Conservation (phyloP, 2,113 vertebrate genomes). For the Chlorodrepanis virens region DNA sequence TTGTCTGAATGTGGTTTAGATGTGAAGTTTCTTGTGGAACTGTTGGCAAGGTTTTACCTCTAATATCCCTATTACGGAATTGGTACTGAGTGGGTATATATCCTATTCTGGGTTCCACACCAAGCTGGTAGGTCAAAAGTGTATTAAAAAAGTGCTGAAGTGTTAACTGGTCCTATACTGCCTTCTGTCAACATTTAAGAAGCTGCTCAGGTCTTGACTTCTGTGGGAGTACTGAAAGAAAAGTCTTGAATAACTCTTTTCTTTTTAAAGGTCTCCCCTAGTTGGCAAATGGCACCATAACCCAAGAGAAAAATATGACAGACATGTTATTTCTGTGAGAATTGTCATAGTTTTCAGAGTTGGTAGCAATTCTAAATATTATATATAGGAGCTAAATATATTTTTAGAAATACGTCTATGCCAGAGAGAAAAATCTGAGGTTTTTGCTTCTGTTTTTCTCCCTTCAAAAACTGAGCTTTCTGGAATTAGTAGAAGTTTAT, state of each 20-base stretch:
- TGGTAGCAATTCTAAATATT: background rate
- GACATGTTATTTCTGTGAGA: conserved; percentile 26
- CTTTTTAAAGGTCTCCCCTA: conserved; percentile 38
- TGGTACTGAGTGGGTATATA: background rate
- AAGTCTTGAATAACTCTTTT: conserved; percentile 15
- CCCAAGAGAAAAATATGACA: conserved; percentile 36
- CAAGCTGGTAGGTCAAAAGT: background rate
- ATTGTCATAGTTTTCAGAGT: background rate
- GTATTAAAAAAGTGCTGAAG: conserved; percentile 3
- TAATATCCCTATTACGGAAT: background rate
- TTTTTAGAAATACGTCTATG: background rate
- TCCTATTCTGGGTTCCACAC: background rate
- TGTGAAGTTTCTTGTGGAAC: background rate
- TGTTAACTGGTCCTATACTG: conserved; percentile 9
- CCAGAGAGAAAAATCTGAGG: background rate
- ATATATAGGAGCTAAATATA: background rate
- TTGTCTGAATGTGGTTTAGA: background rate
- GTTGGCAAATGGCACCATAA: conserved; percentile 33
- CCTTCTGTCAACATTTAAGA: conserved; percentile 50
- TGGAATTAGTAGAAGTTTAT: background rate
- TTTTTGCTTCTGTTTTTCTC: background rate
- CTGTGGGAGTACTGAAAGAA: conserved; percentile 38
- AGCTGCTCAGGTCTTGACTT: conserved; percentile 30
- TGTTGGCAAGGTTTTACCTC: background rate
- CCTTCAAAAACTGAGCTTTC: background rate